Conservation (phyloP, 2,113 vertebrate genomes). For the Oenanthe melanoleuca region DNA sequence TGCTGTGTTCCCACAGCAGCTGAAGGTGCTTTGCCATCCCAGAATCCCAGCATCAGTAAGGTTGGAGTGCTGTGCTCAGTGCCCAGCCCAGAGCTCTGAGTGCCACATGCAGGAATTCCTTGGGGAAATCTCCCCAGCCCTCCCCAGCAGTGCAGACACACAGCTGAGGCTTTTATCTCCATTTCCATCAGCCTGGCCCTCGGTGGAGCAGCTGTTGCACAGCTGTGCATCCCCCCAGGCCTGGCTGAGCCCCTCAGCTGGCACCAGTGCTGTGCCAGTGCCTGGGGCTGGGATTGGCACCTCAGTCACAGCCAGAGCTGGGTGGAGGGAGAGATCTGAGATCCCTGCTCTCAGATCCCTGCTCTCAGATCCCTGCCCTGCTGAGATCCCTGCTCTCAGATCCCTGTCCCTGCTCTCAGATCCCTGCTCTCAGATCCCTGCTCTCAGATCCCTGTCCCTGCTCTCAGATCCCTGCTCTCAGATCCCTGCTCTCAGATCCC, state of each 20-base stretch:
- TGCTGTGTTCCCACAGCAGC: fast-evolving
- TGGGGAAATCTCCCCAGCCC: neutral
- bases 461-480: no score
- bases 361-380: no score
- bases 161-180: neutral
- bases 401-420: no score
- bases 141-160: fast-evolving
- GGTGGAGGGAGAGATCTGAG: no score
- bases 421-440: no score
- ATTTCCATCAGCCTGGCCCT: neutral
- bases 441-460: no score
- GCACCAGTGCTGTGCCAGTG: neutral
- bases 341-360: no score
- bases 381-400: no score
- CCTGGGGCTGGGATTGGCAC: neutral
- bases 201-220: fast-evolving
- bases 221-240: neutral
- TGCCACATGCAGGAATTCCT: neutral
- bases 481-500: no score
- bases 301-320: no score
- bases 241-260: neutral
- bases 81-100: neutral
- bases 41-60: neutral
- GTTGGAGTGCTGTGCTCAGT: neutral
- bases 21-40: neutral